Conservation (phyloP, 2,113 vertebrate genomes). For the Apus apus region DNA sequence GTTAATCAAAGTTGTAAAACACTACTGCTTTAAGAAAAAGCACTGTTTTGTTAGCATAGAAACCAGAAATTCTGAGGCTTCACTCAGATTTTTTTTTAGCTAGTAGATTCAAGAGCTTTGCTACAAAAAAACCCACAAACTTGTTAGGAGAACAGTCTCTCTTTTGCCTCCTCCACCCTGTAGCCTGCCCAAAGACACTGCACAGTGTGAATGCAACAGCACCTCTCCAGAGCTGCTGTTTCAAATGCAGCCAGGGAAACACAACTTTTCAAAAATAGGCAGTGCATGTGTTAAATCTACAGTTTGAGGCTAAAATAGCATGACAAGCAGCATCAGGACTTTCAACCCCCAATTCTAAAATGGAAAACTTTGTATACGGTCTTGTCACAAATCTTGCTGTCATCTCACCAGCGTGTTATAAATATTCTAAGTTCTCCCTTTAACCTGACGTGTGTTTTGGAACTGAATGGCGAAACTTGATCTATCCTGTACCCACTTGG, state of each 20-base stretch:
- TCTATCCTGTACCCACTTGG: not conserved
- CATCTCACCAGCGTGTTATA: not conserved
- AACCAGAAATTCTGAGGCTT: not conserved
- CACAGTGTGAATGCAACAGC: not conserved
- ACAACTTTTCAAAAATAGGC: not conserved
- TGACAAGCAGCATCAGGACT: not conserved
- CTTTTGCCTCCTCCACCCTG: not conserved
- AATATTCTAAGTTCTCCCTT: not conserved
- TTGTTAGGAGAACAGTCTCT: not conserved
- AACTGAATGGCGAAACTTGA: not conserved
- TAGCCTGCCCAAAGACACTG: not conserved
- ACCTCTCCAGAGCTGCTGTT: not conserved
- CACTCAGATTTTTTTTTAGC: not conserved
- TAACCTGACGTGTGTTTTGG: not conserved
- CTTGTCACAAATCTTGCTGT: not conserved
- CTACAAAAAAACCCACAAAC: not conserved
- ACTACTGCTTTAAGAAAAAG: not conserved
- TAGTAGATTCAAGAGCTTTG: not conserved
- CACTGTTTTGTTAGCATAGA: not conserved
- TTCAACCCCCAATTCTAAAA: not conserved
- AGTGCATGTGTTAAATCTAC: not conserved
- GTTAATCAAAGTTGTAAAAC: not conserved
- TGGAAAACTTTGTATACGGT: not conserved
- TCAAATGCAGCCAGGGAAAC: not conserved
- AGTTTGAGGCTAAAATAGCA: not conserved